Conservation (phyloP, 2,113 vertebrate species). For the Origma solitaria region DNA sequence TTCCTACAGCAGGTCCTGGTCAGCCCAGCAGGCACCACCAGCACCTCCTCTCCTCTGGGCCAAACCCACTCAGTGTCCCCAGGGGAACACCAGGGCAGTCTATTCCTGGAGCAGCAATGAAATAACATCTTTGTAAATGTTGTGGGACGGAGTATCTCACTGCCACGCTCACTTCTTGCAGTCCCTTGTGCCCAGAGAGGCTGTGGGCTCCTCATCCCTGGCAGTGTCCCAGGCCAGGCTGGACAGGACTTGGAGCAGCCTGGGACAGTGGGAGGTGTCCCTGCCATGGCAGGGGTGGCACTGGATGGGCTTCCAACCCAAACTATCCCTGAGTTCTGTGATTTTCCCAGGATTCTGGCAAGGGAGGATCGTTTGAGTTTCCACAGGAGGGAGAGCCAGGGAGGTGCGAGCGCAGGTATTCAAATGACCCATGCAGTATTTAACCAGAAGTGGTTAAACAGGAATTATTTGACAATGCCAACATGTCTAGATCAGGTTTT, state of each 20-base stretch:
- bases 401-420: neutral
- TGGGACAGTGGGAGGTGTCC: neutral
- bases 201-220: neutral
- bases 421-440: neutral
- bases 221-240: neutral
- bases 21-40: neutral
- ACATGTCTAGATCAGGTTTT: neutral
- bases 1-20: neutral
- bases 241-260: rapidly evolving
- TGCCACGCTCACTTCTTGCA: rapidly evolving
- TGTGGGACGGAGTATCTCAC: neutral
- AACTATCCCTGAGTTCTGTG: rapidly evolving
- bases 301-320: neutral
- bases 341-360: neutral
- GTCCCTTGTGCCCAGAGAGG: neutral
- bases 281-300: neutral
- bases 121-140: rapidly evolving
- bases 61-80: rapidly evolving
- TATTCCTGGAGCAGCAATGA: neutral
- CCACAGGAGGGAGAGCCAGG: neutral
- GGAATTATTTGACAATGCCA: neutral
- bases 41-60: neutral
- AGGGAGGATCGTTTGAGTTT: neutral
- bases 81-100: neutral
- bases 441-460: neutral